Evolutionary conservation across 2,888 invertebrate genomes (phyloP).

Genomic region (Taphrorychus bicolor): DNA sequence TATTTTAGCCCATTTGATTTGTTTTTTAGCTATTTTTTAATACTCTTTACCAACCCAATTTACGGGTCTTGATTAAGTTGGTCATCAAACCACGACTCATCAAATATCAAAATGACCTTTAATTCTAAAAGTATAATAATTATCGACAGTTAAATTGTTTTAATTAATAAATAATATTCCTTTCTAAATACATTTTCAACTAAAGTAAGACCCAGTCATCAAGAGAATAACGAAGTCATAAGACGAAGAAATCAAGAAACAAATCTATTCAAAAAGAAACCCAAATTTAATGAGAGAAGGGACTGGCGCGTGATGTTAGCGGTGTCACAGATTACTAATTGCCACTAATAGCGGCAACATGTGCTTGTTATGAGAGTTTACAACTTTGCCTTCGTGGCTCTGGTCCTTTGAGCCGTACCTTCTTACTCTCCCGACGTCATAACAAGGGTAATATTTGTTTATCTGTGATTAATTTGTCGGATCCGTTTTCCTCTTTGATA

Average conservation of each 20-base stretch:
- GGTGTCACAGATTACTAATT: constrained; percentile 59
- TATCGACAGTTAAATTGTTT: no score
- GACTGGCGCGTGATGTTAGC: constrained; percentile 52
- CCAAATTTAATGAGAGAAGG: not conserved
- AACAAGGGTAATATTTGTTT: constrained; percentile 53
- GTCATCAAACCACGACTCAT: no score
- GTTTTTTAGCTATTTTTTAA: no score
- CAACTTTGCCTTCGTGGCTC: constrained; percentile 48
- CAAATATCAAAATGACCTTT: no score
- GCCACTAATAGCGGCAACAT: constrained; percentile 58
- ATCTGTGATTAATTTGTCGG: constrained; percentile 42
- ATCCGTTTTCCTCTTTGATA: constrained; percentile 8
- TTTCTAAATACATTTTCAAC: not conserved
- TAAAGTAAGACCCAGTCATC: not conserved
- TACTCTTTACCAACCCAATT: no score
- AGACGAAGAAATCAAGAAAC: not conserved
- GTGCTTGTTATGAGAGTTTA: constrained; percentile 59
- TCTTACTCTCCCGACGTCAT: constrained; percentile 51
- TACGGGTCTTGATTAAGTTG: no score
- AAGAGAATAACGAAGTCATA: not conserved
- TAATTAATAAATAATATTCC: no score
- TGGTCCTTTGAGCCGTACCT: constrained; percentile 48
- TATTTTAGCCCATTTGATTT: no score
- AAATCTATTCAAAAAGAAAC: not conserved
- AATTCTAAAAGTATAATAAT: no score